Conservation (phyloP, 1,140 invertebrate genomes). For the Drosophila orena region DNA sequence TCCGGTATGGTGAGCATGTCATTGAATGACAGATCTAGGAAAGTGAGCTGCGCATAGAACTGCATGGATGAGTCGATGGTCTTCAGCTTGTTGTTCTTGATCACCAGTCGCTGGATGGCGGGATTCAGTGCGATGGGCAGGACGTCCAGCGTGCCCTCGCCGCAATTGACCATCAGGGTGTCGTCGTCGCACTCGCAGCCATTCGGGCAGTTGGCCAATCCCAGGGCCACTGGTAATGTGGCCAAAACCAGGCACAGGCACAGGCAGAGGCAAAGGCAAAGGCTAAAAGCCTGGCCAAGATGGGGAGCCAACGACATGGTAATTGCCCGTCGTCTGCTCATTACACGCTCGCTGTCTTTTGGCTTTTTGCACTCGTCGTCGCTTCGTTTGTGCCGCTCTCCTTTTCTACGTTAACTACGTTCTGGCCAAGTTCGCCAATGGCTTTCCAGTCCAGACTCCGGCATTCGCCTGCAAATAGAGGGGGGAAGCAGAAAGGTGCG, state of each 20-base stretch:
- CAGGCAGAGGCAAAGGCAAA: not conserved
- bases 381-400: conserved; percentile 20
- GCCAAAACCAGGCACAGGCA: conserved; percentile 16
- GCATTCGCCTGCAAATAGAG: conserved; percentile 70
- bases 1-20: conserved; percentile 91
- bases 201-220: conserved; percentile 89
- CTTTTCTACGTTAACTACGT: conserved; percentile 62
- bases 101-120: conserved; percentile 92
- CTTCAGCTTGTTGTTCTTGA: conserved; percentile 94
- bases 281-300: conserved; percentile 16
- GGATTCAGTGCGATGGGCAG: conserved; percentile 96
- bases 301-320: conserved; percentile 67
- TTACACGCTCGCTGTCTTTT: conserved; percentile 23
- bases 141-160: conserved; percentile 93
- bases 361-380: conserved; percentile 19
- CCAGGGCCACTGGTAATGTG: conserved; percentile 44
- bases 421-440: conserved; percentile 82
- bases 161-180: conserved; percentile 93
- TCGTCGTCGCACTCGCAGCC: conserved; percentile 95
- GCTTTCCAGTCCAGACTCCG: conserved; percentile 71
- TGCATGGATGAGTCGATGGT: conserved; percentile 94
- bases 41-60: conserved; percentile 93
- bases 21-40: conserved; percentile 93
- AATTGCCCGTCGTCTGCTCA: conserved; percentile 71
- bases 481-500: not conserved